These are phyloP conservation scores for Odocoileus hemionus DNA, from an alignment of 2,113 vertebrate genomes.

Conservation along the genomic window DNA sequence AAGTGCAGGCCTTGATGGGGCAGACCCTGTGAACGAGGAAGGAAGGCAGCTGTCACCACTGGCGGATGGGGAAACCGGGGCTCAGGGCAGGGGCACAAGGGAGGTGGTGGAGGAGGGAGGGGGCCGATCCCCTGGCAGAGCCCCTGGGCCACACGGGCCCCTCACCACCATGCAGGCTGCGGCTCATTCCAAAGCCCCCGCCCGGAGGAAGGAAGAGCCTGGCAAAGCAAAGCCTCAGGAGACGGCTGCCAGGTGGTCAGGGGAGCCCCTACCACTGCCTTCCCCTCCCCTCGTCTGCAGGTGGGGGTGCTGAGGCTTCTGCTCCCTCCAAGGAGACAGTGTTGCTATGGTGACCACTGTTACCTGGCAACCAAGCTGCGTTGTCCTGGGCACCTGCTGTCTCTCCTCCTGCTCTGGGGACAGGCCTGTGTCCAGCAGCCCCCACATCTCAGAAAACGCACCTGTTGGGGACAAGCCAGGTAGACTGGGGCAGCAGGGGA, in stretches of 20 bases:
- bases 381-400: constrained; percentile 57
- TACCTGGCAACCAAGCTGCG: constrained; percentile 65
- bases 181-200: rapidly evolving
- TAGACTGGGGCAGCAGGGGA: too few relatives aligned
- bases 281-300: background rate
- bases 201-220: background rate
- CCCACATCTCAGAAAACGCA: background rate
- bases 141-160: rapidly evolving
- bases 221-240: too few relatives aligned
- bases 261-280: rapidly evolving
- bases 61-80: background rate
- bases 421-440: background rate
- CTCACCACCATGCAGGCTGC: rapidly evolving
- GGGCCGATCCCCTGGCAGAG: too few relatives aligned
- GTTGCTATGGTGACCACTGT: constrained; percentile 63
- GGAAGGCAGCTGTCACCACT: background rate
- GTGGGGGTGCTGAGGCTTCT: background rate
- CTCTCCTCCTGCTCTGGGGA: constrained; percentile 1
- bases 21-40: background rate
- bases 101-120: rapidly evolving
- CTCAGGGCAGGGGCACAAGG: background rate
- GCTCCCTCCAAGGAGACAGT: constrained; percentile 4
- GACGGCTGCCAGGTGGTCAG: rapidly evolving
- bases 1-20: rapidly evolving
- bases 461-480: background rate